Base-by-base conservation (phyloP, 2,113 vertebrate genomes). In the Platichthys stellatus region DNA sequence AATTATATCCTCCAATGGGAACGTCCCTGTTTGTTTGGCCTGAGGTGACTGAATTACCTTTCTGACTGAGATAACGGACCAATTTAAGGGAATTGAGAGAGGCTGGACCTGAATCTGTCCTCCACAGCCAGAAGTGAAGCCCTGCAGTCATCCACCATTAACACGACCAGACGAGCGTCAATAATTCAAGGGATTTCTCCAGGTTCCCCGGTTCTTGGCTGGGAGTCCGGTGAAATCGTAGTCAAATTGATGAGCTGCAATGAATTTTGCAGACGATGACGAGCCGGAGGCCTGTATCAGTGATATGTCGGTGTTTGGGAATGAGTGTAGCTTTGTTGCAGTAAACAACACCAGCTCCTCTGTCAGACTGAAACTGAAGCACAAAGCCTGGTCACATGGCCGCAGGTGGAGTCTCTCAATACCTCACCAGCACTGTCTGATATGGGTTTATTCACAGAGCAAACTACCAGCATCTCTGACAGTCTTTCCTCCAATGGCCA, bases 121-220 rank as follows among this genome's bases (percentile, higher is more conserved):
- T 23, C 21, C 1, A 18, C 23, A 56, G 47, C 47, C 40, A 62
- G 15, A 47, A 72, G 58, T 49, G 62, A 76, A 76, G 58, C 70
- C 47, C 17, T 47, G 63, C 71, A 76, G 78, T 86, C 65, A 35
- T 80, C 92, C 77, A 66, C 88, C 85, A 85, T 89, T 90, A 93
- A 90, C 78, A 89, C 88, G 85, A 90, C 81, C 92, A 90, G 87
- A 90, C 86, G 90, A 86, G 84, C 73, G 76, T 90, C 80, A 94
- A 93, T 91, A 90, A 95, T 83, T 94, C 65, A 93, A 88, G 0
- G 6, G 69, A 87, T 88, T 82, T 86, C 84, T 89, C 84, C 65
- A 26, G 78, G 58, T 58, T 88, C 40, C 40, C 12, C 62, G 73
- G 45, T 78, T 82, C 24, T 84, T 80, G 87, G 80, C 78, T 90